Conservation (phyloP, 2,888 invertebrate species). For the Eurytoma californica region DNA sequence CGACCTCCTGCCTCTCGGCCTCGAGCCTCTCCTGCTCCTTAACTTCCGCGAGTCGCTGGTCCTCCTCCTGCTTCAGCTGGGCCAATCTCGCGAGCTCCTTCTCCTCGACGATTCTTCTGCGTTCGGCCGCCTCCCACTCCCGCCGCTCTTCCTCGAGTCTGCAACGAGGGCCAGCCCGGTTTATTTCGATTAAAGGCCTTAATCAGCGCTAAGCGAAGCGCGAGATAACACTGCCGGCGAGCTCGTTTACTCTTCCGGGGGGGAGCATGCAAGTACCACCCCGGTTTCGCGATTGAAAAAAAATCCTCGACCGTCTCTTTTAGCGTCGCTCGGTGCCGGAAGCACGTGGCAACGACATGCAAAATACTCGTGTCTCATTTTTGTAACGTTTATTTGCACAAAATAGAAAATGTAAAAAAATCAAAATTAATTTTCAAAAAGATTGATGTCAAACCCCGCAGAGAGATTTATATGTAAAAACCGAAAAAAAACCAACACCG, state of each 20-base stretch:
- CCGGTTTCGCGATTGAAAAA: too few species aligned
- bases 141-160: conserved; percentile 69
- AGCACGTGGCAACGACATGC: neutral
- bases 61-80: conserved; percentile 71
- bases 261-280: too few species aligned
- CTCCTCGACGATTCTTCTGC: conserved; percentile 63
- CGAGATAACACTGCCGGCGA: neutral
- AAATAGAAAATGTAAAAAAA: too few species aligned
- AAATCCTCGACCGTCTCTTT: too few species aligned
- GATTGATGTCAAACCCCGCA: too few species aligned
- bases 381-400: too few species aligned
- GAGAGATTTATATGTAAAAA: too few species aligned
- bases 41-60: conserved; percentile 76
- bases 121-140: conserved; percentile 66
- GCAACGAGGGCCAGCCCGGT: neutral
- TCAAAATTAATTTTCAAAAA: too few species aligned
- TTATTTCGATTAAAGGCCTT: conserved; percentile 3
- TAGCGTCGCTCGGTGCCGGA: too few species aligned
- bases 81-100: conserved; percentile 68
- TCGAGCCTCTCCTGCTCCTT: conserved; percentile 76
- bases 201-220: neutral
- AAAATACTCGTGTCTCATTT: neutral
- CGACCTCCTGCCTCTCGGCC: conserved; percentile 76
- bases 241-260: neutral
- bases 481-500: neutral